Percentiles rank a stretch among this genome's conserved stretches.
Evolutionary conservation across 2,113 vertebrate genomes (phyloP).

Genomic region (Ochotona princeps): DNA sequence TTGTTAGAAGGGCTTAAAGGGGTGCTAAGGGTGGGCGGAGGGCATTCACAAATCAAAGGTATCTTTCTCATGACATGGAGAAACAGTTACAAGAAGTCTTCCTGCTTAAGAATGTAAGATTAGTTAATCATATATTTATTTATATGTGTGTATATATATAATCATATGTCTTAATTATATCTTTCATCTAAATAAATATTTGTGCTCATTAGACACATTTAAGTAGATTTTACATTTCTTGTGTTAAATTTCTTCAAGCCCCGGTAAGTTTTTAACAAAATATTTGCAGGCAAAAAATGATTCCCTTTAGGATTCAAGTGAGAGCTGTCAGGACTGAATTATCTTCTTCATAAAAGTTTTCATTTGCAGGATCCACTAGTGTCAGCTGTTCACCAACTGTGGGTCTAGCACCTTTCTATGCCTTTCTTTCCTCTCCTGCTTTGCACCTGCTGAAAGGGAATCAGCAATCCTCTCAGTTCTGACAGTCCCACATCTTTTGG

Average conservation of each 20-base stretch:
- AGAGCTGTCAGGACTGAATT: not conserved
- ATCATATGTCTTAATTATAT: not conserved
- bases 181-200: constrained; percentile 1
- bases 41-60: not conserved
- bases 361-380: not conserved
- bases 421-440: not conserved
- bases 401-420: not conserved
- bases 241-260: not conserved
- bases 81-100: not conserved
- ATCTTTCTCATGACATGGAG: not conserved
- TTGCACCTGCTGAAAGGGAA: not conserved
- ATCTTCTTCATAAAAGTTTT: not conserved
- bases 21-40: not conserved
- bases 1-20: too few species aligned
- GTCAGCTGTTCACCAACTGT: not conserved
- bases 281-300: not conserved
- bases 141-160: too few species aligned
- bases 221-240: not conserved
- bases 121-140: not conserved
- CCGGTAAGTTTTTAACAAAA: not conserved
- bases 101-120: not conserved
- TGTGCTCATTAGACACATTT: not conserved
- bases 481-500: not conserved
- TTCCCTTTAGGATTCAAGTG: constrained; percentile 2
- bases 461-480: constrained; percentile 43